Evolutionary conservation across 2,888 invertebrate genomes (phyloP).

Genomic region (Coenonympha glycerion): DNA sequence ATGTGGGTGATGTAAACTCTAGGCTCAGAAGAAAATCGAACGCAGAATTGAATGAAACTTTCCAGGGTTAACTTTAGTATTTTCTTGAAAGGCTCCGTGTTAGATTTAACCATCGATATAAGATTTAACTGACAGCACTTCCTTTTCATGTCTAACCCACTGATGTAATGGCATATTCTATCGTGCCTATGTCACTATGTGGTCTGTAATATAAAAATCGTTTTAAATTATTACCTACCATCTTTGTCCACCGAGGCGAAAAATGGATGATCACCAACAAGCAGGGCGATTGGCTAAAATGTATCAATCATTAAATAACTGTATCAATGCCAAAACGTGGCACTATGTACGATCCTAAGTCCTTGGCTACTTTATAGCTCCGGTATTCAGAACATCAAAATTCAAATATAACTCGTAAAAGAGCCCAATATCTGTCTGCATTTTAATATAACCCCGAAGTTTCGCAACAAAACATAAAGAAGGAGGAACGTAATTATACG

Average conservation of each 20-base stretch:
- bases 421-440: background rate
- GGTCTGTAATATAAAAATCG: background rate
- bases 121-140: background rate
- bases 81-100: background rate
- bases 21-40: background rate
- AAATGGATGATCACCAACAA: too few relatives aligned
- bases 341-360: too few relatives aligned
- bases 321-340: too few relatives aligned
- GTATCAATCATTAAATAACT: too few relatives aligned
- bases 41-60: background rate
- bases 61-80: background rate
- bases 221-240: too few relatives aligned
- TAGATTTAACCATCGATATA: too few relatives aligned
- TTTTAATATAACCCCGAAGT: constrained; percentile 4
- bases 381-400: background rate
- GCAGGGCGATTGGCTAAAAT: too few relatives aligned
- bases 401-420: constrained; percentile 3
- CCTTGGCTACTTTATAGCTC: background rate
- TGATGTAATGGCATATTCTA: background rate
- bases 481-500: constrained; percentile 22
- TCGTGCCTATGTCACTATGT: background rate
- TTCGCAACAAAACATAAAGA: constrained; percentile 8
- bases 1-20: background rate
- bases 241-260: too few relatives aligned
- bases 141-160: background rate